phyloP scores from a whole-genome alignment of 2,113 vertebrate genomes.

The Eolophus roseicapilla region DNA sequence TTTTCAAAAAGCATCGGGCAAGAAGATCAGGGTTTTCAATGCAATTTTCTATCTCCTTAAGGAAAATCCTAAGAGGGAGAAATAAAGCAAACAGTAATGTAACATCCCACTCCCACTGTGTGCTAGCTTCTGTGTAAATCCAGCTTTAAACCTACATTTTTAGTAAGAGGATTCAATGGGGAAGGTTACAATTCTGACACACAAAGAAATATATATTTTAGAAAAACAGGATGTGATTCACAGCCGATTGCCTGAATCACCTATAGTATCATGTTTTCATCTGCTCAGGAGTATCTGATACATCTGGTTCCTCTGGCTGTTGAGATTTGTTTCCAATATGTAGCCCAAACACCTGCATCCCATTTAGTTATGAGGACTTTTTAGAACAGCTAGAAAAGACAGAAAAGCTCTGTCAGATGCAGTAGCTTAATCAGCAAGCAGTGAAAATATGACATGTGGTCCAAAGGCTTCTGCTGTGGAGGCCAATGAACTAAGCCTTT shows the following conservation, averaged over 20 bases:
- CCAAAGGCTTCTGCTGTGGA: background rate
- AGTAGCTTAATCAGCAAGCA: conserved; percentile 2
- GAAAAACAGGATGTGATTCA: background rate
- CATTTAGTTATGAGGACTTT: background rate
- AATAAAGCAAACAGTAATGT: background rate
- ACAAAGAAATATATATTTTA: background rate
- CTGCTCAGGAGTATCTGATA: background rate
- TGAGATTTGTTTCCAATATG: background rate
- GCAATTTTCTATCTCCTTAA: conserved; percentile 90
- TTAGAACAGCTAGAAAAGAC: conserved; percentile 13
- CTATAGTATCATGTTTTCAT: background rate
- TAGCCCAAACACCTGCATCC: background rate
- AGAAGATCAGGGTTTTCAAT: conserved; percentile 88
- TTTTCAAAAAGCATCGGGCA: conserved; percentile 91
- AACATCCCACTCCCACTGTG: background rate
- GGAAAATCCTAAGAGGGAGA: conserved; percentile 82
- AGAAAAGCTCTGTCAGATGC: background rate
- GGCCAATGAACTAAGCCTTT: background rate
- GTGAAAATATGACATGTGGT: background rate
- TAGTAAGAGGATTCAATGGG: background rate
- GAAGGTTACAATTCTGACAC: background rate
- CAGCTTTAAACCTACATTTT: background rate
- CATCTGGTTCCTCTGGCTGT: background rate
- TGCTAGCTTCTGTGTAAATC: background rate
- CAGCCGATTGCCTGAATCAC: background rate